Evolutionary conservation across 2,113 vertebrate species (phyloP).

Genomic region (Myrmophylax atrothorax): DNA sequence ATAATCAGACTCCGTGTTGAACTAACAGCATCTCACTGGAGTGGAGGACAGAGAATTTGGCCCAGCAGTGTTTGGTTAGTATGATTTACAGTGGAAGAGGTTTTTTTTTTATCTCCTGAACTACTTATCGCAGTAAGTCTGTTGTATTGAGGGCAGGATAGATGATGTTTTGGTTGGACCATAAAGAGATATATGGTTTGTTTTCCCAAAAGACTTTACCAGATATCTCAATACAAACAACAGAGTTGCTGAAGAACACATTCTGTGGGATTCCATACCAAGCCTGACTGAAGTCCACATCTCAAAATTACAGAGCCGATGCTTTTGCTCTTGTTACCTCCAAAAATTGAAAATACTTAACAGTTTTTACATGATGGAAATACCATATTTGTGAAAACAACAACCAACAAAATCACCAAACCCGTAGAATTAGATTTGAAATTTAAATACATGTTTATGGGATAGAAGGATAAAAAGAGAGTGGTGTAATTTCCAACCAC

Average conservation of each 20-base stretch:
- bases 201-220: constrained; percentile 43
- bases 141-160: constrained; percentile 17
- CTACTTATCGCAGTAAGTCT: constrained; percentile 48
- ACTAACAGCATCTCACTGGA: constrained; percentile 33
- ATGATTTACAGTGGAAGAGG: constrained; percentile 39
- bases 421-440: neutral
- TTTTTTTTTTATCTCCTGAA: neutral
- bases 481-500: neutral
- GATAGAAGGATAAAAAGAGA: neutral
- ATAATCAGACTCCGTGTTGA: constrained; percentile 47
- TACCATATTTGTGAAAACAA: neutral
- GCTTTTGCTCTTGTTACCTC: neutral
- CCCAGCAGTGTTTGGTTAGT: constrained; percentile 44
- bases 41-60: constrained; percentile 39
- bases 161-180: constrained; percentile 60
- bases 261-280: constrained; percentile 17
- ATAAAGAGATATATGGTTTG: constrained; percentile 43
- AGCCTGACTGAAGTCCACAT: neutral
- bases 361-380: neutral
- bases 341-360: neutral
- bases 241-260: constrained; percentile 30
- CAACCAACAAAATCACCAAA: neutral
- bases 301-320: neutral
- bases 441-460: neutral
- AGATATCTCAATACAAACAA: constrained; percentile 34